phyloP scores from a whole-genome alignment of 2,797 vertebrate genomes.

The Miichthys miiuy region DNA sequence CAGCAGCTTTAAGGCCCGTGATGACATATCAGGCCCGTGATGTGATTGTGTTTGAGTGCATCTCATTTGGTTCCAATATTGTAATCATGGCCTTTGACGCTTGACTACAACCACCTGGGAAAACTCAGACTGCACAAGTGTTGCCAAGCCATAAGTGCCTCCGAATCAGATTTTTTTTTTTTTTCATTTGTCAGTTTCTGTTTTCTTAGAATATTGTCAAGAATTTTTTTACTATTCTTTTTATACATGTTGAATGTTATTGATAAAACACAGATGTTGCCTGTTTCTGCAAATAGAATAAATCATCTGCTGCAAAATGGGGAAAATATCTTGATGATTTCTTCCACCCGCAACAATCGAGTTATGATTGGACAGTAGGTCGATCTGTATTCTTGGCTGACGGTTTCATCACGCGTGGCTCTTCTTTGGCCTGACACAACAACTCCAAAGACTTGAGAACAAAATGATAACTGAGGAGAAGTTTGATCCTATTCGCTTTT shows the following conservation, averaged over 20 bases:
- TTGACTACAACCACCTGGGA: conserved; percentile 81
- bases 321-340: conserved; percentile 73
- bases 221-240: conserved; percentile 66
- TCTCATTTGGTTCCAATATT: conserved; percentile 63
- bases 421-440: conserved; percentile 35
- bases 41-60: conserved; percentile 71
- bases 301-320: conserved; percentile 81
- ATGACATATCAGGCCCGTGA: conserved; percentile 63
- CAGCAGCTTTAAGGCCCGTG: conserved; percentile 49
- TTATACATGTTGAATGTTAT: conserved; percentile 83
- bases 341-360: conserved; percentile 62
- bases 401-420: conserved; percentile 50
- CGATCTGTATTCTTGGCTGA: conserved; percentile 45
- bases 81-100: conserved; percentile 74
- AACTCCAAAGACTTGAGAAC: conserved; percentile 9
- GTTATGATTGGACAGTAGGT: conserved; percentile 52
- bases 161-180: conserved; percentile 61
- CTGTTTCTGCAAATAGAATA: conserved; percentile 84
- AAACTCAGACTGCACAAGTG: conserved; percentile 73
- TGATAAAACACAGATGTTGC: conserved; percentile 86
- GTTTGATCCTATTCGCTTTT: conserved; percentile 31
- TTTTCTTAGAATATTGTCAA: conserved; percentile 72
- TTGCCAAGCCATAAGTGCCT: conserved; percentile 81
- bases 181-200: conserved; percentile 71
- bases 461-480: conserved; percentile 22